Evolutionary conservation across 2,797 vertebrate genomes (phyloP), one percentile per base, ranked within the genome.

Genomic region (Lepidocolaptes lacrymiger): DNA sequence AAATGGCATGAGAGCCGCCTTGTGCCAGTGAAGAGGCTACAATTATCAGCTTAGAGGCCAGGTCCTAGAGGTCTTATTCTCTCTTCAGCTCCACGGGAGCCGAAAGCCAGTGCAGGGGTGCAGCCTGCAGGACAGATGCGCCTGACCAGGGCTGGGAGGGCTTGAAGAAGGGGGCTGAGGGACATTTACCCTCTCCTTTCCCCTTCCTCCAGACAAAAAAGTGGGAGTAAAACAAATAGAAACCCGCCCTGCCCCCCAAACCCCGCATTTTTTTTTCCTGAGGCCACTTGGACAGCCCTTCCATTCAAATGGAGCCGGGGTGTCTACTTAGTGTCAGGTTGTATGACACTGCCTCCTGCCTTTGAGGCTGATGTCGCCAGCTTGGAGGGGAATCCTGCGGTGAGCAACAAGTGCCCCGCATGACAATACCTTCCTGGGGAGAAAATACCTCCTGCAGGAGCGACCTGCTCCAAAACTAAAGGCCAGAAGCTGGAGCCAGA

Each of bases 21-120:
- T 99, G 98, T 98, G 98, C 98, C 98, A 98, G 98, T 97, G 98
- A 97, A 98, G 98, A 97, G 95, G 95, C 97, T 98, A 98, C 98
- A 99, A 99, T 99, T 99, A 99, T 98, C 98, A 98, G 99, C 99
- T 99, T 99, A 99, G 98, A 88, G 83, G 89, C 92, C 92, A 93
- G 93, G 83, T 73, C 36, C 4, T 5, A 69, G 77, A 67, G 52
- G 64, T 85, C 61, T 94, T 78, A 62, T 22, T 61, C 3, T 9
- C 51, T 80, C 68, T 34, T 62, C 66, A 68, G 56, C 87, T 91
- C 36, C 93, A 61, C 81, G 62, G 88, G 67, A 84, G 74, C 69
- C 3, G 0, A 85, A 95, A 83, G 71, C 30, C 3, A 10, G 26
- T 0, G 8, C 26, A 18, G 62, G 46, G 30, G 8, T 3, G 4